Base-by-base conservation (phyloP, 2,888 invertebrate species). In the Dorcus parallelipipedus region DNA sequence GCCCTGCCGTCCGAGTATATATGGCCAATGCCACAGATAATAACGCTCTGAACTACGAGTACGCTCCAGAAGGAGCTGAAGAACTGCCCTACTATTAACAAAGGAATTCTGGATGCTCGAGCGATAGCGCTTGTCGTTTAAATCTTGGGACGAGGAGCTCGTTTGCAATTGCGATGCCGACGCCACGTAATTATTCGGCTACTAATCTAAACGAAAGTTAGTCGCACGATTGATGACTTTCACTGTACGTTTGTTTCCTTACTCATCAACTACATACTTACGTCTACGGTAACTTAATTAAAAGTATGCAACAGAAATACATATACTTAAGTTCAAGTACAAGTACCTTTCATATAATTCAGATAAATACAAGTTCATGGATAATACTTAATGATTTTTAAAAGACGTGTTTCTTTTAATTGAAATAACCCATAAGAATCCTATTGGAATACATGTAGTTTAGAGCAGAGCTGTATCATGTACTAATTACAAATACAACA, bases 1-100 rank as follows among this genome's bases (percentile, higher is more conserved):
- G 49, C 56, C 59, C 52, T 52, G 56, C 53, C 53, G 43, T 48
- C 49, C 62, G 58, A 63, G 63, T 65, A 65, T 64, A 66, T 64
- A 66, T 63, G 64, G 64, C 61, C 64, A 65, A 63, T 63, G 65
- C 63, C 64, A 61, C 62, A 65, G 65, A 65, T 65, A 65, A 65
- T 65, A 65, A 65, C 63, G 65, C 64, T 64, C 63, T 62, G 54
- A 58, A 56, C 51, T 56, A 56, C 56, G 56, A 56, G 51, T 51
- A 50, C 47, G 56, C 56, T 51, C 56, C 51, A 51, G 51, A 51
- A 50, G 56, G 50, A 50, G 56, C 54, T 54, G 54, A 54, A 54
- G 54, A 54, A 54, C 54, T 54, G 54, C 54, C 54, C 54, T 54
- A 54, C 54, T 49, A 48, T 49, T 54, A 54, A 54, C 54, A 54